These are phyloP conservation scores for Strix uralensis DNA, from an alignment of 2,113 vertebrate species.

Conservation along the genomic window DNA sequence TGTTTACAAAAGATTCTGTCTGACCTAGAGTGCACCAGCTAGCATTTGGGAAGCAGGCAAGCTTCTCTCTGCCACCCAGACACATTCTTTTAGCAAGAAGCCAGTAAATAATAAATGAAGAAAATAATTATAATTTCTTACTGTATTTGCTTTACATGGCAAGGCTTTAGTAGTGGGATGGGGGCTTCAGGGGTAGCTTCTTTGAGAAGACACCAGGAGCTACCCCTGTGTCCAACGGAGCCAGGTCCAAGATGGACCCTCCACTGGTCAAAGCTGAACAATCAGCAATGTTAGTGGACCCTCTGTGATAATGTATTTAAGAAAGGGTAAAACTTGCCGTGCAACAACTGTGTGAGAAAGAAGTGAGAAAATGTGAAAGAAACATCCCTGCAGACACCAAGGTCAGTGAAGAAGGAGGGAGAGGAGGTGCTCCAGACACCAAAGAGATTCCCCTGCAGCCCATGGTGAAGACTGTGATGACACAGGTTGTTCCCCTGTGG, in stretches of 20 bases:
- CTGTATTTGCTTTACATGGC: not conserved
- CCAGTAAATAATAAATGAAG: not conserved
- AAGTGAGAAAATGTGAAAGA: not conserved
- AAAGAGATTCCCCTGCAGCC: not conserved
- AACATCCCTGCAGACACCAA: not conserved
- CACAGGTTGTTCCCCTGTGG: not conserved
- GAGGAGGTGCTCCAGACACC: not conserved
- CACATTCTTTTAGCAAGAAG: not conserved
- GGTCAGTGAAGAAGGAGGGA: not conserved
- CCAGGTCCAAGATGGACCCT: not conserved
- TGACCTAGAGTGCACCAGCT: not conserved
- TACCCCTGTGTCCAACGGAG: not conserved
- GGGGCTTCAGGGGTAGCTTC: not conserved
- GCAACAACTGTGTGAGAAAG: not conserved
- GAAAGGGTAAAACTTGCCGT: not conserved
- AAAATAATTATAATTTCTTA: not conserved
- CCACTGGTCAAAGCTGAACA: not conserved
- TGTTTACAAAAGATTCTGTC: not conserved
- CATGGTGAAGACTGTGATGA: not conserved
- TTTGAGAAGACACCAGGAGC: not conserved
- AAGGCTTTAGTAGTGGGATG: not conserved
- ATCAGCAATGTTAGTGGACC: not conserved
- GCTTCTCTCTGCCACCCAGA: not conserved
- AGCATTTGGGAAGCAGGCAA: not conserved
- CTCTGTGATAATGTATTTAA: not conserved